phyloP scores from a whole-genome alignment of 2,113 vertebrate species.

The Psammodynastes pulverulentus region DNA sequence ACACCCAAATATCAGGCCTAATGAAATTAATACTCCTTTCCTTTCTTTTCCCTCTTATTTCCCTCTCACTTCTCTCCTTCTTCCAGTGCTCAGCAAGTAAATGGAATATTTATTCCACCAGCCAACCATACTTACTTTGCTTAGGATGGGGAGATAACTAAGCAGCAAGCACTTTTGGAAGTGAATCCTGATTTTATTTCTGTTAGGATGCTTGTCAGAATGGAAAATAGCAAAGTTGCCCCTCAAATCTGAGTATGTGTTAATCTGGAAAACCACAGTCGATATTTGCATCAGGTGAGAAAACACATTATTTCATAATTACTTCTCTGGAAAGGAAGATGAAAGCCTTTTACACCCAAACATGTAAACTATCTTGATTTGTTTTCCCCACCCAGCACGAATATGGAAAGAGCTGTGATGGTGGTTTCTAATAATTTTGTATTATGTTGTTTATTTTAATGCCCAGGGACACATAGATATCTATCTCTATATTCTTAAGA shows the following conservation, averaged over 20 bases:
- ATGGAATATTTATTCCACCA: background rate
- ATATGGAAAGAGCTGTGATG: background rate
- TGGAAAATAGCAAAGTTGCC: fast-evolving
- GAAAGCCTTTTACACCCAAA: background rate
- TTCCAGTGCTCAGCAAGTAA: background rate
- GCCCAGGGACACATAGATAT: background rate
- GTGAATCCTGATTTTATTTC: background rate
- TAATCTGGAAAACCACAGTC: background rate
- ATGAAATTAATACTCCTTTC: background rate
- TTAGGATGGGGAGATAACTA: background rate
- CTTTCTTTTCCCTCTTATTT: background rate
- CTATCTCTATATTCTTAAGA: background rate
- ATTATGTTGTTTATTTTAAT: background rate
- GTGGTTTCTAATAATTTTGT: background rate
- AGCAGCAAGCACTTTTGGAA: background rate
- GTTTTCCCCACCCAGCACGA: background rate
- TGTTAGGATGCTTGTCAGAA: background rate
- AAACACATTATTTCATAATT: background rate
- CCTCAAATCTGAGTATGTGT: background rate
- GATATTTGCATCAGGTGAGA: conserved; percentile 1
- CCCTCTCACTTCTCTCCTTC: background rate
- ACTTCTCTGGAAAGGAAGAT: background rate
- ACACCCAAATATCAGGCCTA: background rate
- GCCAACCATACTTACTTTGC: background rate
- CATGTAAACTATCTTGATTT: background rate